These are phyloP conservation scores for Argyresthia albistria DNA, from an alignment of 2,888 invertebrate species.

Conservation along the genomic window DNA sequence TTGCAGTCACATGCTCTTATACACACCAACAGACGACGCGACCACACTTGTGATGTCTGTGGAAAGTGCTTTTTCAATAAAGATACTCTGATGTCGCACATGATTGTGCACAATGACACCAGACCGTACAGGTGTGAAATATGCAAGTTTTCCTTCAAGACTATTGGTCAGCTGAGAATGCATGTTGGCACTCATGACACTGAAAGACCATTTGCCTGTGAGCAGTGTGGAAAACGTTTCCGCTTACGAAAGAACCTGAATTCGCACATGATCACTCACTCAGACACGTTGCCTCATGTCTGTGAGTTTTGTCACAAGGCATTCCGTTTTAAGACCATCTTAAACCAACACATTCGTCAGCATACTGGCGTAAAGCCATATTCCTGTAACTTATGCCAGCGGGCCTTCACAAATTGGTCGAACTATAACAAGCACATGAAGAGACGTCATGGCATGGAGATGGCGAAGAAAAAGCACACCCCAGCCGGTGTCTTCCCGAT, in stretches of 20 bases:
- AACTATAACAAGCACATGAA: slow-evolving; percentile 87
- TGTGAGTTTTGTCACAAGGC: slow-evolving; percentile 80
- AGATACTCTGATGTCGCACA: slow-evolving; percentile 29
- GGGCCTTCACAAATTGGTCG: slow-evolving; percentile 81
- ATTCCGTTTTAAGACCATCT: slow-evolving; percentile 78
- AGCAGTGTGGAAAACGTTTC: slow-evolving; percentile 35
- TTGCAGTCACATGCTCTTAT: slow-evolving; percentile 65
- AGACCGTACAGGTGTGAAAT: slow-evolving; percentile 45
- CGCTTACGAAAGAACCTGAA: slow-evolving; percentile 45
- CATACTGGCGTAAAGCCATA: slow-evolving; percentile 80
- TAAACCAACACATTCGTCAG: slow-evolving; percentile 77
- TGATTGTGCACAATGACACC: slow-evolving; percentile 33
- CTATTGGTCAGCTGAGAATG: slow-evolving; percentile 20
- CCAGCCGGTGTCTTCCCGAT: slow-evolving; percentile 45
- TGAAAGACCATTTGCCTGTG: slow-evolving; percentile 36
- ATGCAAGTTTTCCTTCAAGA: slow-evolving; percentile 40
- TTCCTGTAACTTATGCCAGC: slow-evolving; percentile 76
- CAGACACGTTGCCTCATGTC: slow-evolving; percentile 78
- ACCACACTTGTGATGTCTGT: slow-evolving; percentile 45
- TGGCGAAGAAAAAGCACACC: slow-evolving; percentile 38
- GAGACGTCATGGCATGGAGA: slow-evolving; percentile 74
- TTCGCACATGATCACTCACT: slow-evolving; percentile 79
- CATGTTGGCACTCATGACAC: slow-evolving; percentile 25
- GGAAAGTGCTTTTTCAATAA: slow-evolving; percentile 41
- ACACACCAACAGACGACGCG: slow-evolving; percentile 57